Percentiles rank a stretch among this genome's conserved stretches.
Evolutionary conservation across 23 tunicate genomes (phyloP).

Genomic region (Aplidium turbinatum): DNA sequence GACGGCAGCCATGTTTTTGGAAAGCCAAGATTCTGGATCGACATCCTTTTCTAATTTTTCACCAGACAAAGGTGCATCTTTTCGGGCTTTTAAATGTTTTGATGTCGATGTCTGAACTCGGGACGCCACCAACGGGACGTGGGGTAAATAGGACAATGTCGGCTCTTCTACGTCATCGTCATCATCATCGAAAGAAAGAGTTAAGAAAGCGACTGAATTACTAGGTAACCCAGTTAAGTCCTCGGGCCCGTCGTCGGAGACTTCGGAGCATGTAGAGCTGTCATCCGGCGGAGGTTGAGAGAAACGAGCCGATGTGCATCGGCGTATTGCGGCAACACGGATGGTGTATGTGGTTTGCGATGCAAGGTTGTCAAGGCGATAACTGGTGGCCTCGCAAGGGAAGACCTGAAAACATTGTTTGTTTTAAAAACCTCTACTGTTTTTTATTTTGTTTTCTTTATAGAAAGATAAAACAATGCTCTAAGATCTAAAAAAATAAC

Average conservation of each 20-base stretch:
- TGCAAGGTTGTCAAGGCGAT: slow-evolving; percentile 4
- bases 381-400: background rate
- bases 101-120: background rate
- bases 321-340: slow-evolving; percentile 19
- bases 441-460: no score
- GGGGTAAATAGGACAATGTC: background rate
- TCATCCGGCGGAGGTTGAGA: background rate
- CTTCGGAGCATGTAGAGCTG: background rate
- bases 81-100: no score
- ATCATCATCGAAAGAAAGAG: no score
- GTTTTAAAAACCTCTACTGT: no score
- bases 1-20: slow-evolving; percentile 22
- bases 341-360: slow-evolving; percentile 22
- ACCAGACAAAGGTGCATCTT: no score
- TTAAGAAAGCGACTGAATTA: background rate
- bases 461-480: no score
- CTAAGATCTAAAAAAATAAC: no score
- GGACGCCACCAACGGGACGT: background rate
- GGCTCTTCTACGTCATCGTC: background rate
- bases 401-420: no score
- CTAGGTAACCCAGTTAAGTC: no score
- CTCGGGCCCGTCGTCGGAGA: background rate
- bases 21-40: slow-evolving; percentile 16
- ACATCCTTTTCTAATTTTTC: no score
- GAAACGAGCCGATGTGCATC: background rate